Evolutionary conservation across 2,113 vertebrate genomes (phyloP).

Genomic region (Engraulis encrasicolus): DNA sequence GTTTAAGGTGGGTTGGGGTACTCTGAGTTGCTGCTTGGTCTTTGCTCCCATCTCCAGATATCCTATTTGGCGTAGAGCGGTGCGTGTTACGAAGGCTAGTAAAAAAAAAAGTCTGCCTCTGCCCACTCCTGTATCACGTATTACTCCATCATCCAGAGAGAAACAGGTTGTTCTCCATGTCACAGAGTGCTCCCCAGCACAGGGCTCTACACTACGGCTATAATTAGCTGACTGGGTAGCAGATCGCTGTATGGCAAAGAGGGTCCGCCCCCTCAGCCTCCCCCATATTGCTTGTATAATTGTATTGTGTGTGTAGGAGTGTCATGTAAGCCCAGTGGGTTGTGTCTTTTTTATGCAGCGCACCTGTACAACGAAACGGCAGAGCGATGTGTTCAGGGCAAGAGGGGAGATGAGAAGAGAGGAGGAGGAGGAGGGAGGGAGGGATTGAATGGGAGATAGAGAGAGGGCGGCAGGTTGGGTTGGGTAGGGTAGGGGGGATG

Average conservation of each 20-base stretch:
- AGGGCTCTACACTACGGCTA: constrained; percentile 5
- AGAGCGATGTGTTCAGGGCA: background rate
- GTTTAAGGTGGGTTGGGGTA: too few relatives aligned
- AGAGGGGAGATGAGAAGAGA: background rate
- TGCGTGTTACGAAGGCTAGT: background rate
- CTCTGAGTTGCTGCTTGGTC: too few relatives aligned
- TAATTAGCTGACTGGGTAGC: constrained; percentile 28
- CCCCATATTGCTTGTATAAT: background rate
- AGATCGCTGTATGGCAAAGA: background rate
- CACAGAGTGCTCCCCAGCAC: background rate
- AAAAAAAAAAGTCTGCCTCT: background rate
- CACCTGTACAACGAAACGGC: constrained; percentile 19
- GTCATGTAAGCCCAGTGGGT: constrained; percentile 16
- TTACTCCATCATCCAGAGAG: background rate
- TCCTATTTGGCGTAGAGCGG: background rate
- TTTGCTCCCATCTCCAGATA: background rate
- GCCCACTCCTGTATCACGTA: background rate
- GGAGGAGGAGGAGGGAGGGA: background rate
- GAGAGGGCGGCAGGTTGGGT: background rate
- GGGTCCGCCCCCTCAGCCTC: background rate
- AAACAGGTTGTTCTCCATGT: constrained; percentile 7
- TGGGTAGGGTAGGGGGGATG: too few relatives aligned
- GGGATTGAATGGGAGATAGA: constrained; percentile 25
- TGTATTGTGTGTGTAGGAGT: constrained; percentile 22
- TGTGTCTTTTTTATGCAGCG: constrained; percentile 22